Conservation (phyloP, 2,797 vertebrate genomes). For the Pseudomugil gertrudae region DNA sequence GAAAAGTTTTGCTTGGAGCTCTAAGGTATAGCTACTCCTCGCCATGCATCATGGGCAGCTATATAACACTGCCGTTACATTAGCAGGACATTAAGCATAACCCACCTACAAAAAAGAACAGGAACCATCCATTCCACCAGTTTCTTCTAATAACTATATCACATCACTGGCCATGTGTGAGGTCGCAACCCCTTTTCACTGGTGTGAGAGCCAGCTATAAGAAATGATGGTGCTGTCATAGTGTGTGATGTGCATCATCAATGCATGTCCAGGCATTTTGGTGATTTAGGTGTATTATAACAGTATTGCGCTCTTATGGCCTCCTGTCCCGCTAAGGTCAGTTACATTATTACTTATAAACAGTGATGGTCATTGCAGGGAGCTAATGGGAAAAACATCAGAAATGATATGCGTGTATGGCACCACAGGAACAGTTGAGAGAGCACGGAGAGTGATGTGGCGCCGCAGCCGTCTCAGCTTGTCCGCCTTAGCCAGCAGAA, state of each 20-base stretch:
- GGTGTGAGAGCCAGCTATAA: slow-evolving; percentile 25
- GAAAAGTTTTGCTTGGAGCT: slow-evolving; percentile 53
- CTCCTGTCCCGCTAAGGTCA: slow-evolving; percentile 16
- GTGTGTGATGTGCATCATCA: slow-evolving; percentile 34
- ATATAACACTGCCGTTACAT: slow-evolving; percentile 73
- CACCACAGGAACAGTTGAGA: slow-evolving; percentile 65
- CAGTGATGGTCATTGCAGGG: slow-evolving; percentile 47
- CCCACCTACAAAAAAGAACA: slow-evolving; percentile 43
- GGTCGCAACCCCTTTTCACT: slow-evolving; percentile 36
- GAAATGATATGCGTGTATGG: slow-evolving; percentile 46
- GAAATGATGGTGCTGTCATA: slow-evolving; percentile 21
- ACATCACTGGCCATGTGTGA: slow-evolving; percentile 27
- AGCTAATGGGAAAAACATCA: slow-evolving; percentile 63
- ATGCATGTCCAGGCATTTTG: slow-evolving; percentile 30
- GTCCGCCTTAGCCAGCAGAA: slow-evolving; percentile 77
- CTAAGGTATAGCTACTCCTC: slow-evolving; percentile 54
- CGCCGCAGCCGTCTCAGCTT: slow-evolving; percentile 59
- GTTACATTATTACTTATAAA: slow-evolving; percentile 64
- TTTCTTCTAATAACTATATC: slow-evolving; percentile 32
- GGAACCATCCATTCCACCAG: slow-evolving; percentile 38
- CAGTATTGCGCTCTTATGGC: slow-evolving; percentile 3
- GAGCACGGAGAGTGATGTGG: slow-evolving; percentile 70
- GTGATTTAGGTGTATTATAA: slow-evolving; percentile 32
- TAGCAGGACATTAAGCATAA: slow-evolving; percentile 59
- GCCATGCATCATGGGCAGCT: slow-evolving; percentile 44